Conservation (phyloP, 2,888 invertebrate species). For the Terebella lapidaria region DNA sequence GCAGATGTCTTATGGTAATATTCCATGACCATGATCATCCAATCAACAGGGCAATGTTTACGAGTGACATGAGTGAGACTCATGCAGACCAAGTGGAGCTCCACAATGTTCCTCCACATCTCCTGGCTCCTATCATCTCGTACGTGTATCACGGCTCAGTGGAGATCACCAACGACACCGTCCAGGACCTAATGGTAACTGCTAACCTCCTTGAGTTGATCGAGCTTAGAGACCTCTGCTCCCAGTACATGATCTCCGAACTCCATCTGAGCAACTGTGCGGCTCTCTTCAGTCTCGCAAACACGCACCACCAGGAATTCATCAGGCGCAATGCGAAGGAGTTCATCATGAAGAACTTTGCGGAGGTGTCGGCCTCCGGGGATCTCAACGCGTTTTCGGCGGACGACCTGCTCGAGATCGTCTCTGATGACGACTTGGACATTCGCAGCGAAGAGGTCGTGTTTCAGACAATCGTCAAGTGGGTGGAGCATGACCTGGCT, state of each 20-base stretch:
- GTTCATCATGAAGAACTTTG: constrained; percentile 63
- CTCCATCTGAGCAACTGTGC: constrained; percentile 85
- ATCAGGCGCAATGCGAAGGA: constrained; percentile 72
- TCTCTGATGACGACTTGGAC: constrained; percentile 76
- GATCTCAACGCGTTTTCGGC: constrained; percentile 69
- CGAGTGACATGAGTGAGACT: constrained; percentile 76
- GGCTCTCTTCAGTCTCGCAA: constrained; percentile 83
- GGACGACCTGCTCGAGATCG: constrained; percentile 66
- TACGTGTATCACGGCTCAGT: constrained; percentile 81
- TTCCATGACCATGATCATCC: not conserved
- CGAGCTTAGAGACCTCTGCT: constrained; percentile 79
- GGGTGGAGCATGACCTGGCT: constrained; percentile 72
- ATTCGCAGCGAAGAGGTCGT: constrained; percentile 82
- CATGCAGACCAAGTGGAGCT: constrained; percentile 76
- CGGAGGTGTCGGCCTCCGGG: constrained; percentile 60
- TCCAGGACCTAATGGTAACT: constrained; percentile 76
- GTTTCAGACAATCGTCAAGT: constrained; percentile 74
- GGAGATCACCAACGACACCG: constrained; percentile 62
- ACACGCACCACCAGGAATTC: constrained; percentile 76
- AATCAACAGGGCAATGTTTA: constrained; percentile 73
- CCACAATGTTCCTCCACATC: constrained; percentile 78
- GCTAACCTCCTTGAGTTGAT: constrained; percentile 76
- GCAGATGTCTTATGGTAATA: no score
- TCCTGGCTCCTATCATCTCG: constrained; percentile 75
- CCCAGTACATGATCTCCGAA: constrained; percentile 77